These are phyloP conservation scores for Grammomys surdaster DNA, from an alignment of 2,113 vertebrate species.

Conservation along the genomic window DNA sequence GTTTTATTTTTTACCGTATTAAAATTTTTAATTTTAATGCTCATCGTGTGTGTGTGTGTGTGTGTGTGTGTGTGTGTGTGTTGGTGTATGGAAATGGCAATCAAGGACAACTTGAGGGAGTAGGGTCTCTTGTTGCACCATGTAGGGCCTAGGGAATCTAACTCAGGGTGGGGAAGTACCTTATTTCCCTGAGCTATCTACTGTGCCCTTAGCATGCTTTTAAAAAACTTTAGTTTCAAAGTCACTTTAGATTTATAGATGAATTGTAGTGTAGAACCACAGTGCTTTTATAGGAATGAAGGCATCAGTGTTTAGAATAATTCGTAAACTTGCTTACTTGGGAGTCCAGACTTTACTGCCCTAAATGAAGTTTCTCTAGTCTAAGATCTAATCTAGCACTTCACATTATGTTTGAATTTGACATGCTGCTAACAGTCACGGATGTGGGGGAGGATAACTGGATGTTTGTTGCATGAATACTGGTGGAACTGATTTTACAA, in stretches of 20 bases:
- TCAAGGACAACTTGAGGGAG: neutral
- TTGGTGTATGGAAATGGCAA: neutral
- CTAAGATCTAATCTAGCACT: neutral
- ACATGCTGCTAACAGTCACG: neutral
- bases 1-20: neutral
- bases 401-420: neutral
- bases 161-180: neutral
- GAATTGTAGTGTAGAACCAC: neutral
- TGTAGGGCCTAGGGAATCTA: neutral
- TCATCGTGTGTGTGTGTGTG: neutral
- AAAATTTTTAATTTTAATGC: neutral
- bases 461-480: neutral
- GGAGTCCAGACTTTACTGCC: neutral
- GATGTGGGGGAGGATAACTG: neutral
- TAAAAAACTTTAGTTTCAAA: conserved; percentile 27
- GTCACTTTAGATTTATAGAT: conserved; percentile 40
- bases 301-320: neutral
- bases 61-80: neutral
- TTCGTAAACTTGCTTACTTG: neutral
- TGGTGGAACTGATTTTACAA: neutral
- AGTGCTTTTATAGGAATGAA: neutral
- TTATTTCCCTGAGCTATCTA: neutral
- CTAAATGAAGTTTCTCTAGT: neutral
- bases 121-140: neutral
- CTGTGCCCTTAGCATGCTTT: neutral